Evolutionary conservation across 2,888 invertebrate species (phyloP), one percentile per base, ranked within the genome.

Genomic region (Venustoraphidia nigricollis): DNA sequence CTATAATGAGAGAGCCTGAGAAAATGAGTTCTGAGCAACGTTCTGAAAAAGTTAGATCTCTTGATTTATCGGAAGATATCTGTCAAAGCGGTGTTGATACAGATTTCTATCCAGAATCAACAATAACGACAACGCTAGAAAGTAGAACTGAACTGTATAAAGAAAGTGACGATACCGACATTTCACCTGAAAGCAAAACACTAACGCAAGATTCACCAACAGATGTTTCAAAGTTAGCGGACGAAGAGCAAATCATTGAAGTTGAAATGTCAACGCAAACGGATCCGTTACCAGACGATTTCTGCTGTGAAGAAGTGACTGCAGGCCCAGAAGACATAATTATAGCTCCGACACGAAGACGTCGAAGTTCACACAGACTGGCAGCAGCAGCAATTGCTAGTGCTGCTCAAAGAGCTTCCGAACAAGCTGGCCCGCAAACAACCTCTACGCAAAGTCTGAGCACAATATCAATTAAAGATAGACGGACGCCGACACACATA

Each of bases 211-310:
- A 56, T 34, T 53, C 53, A 13, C 47, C 46, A 17, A 50, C 48
- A 10, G 53, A 56, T 10, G 48, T 54, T 3, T 27, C 27, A 6
- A 27, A 27, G 27, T 27, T 27, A 27, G 6, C 27, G 27, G 27
- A 27, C 3, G 46, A 59, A 40, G 67, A 70, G 44, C 63, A 68
- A 53, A 59, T 71, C 17, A 62, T 74, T 51, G 86, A 86, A 65
- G 79, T 79, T 27, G 83, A 84, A 59, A 81, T 83, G 6, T 87
- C 85, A 1, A 87, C 86, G 1, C 89, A 90, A 67, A 90, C 89
- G 0, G 89, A 90, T 65, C 87, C 88, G 0, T 63, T 89, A 41
- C 85, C 86, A 0, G 86, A 87, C 56, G 87, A 86, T 56, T 77
- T 83, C 50, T 75, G 77, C 53, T 79, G 78, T 59, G 82, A 83